Percentiles rank a stretch among this genome's conserved stretches.
Conservation (phyloP, 2,888 invertebrate genomes). For the Ophion ellenae region DNA sequence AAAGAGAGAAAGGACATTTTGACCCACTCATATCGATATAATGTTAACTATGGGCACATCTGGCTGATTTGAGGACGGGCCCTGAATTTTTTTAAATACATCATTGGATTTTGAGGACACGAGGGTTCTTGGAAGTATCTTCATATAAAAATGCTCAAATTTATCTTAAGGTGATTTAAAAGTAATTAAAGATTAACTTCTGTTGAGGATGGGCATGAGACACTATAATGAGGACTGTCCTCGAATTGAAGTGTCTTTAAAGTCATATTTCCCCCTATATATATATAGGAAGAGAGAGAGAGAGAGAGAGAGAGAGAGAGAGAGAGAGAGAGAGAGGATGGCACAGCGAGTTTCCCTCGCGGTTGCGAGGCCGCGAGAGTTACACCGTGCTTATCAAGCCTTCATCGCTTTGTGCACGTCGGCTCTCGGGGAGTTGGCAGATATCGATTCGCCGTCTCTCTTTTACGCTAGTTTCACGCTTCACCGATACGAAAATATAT, state of each 20-base stretch:
- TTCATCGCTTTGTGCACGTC: conserved; percentile 57
- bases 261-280: neutral
- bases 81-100: too few species aligned
- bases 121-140: too few species aligned
- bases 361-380: conserved; percentile 51
- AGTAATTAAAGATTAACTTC: too few species aligned
- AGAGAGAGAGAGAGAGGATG: conserved; percentile 24
- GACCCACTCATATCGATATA: too few species aligned
- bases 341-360: conserved; percentile 28
- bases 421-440: conserved; percentile 42
- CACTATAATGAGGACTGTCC: too few species aligned
- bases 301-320: conserved; percentile 19
- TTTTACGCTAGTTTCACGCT: conserved; percentile 51
- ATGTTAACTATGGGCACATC: too few species aligned
- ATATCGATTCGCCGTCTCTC: conserved; percentile 59
- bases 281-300: conserved; percentile 15
- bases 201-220: too few species aligned
- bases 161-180: too few species aligned
- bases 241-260: neutral
- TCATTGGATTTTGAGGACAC: too few species aligned
- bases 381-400: conserved; percentile 58
- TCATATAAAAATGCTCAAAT: too few species aligned
- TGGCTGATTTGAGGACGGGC: too few species aligned
- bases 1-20: too few species aligned
- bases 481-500: conserved; percentile 39